Conservation (phyloP, 2,797 vertebrate species). For the Aselliscus stoliczkanus region DNA sequence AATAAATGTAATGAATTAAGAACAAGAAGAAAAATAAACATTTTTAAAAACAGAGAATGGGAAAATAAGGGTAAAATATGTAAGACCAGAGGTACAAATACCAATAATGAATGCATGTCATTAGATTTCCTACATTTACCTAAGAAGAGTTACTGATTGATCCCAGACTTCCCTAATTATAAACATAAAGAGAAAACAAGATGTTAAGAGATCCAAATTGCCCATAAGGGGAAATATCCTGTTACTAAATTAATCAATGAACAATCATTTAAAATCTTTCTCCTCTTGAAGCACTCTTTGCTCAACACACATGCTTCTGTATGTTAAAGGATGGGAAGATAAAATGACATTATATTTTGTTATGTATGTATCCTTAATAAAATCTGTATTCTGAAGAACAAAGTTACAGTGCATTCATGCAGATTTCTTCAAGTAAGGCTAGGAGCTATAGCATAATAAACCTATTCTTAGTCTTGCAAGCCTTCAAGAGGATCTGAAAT, state of each 20-base stretch:
- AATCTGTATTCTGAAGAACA: neutral
- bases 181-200: neutral
- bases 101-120: neutral
- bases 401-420: neutral
- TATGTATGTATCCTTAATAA: neutral
- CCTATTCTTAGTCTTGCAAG: neutral
- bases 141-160: neutral
- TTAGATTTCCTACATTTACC: neutral
- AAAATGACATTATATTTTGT: neutral
- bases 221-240: neutral
- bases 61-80: neutral
- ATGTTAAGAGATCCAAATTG: neutral
- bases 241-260: neutral
- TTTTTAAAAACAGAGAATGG: neutral
- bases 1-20: neutral
- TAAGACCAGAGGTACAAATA: neutral
- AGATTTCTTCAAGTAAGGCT: conserved; percentile 13
- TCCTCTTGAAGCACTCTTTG: neutral
- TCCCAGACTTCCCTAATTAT: neutral
- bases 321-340: neutral
- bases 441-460: neutral
- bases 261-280: neutral
- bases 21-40: neutral
- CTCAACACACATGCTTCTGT: neutral
- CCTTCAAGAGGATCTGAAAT: conserved; percentile 34